A percentile compares a stretch with the other conserved stretches of the same genome.
phyloP scores from a whole-genome alignment of 1,140 invertebrate genomes.

The Atta colombica region DNA sequence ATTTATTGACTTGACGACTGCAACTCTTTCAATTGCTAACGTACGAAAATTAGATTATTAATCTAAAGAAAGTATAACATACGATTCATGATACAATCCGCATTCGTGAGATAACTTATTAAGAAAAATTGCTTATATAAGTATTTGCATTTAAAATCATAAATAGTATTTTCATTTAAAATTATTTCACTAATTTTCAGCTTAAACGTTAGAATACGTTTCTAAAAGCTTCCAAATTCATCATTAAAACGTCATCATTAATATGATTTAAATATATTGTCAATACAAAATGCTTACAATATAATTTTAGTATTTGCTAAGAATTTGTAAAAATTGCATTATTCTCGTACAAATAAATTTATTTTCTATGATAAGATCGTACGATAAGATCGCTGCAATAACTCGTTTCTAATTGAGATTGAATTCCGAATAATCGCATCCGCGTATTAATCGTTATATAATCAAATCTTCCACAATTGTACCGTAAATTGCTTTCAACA shows the following conservation, averaged over 20 bases:
- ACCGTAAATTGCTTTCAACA: neutral
- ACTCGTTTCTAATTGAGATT: neutral
- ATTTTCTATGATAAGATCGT: neutral
- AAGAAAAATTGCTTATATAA: neutral
- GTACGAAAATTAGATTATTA: too few relatives aligned
- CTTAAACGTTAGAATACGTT: neutral
- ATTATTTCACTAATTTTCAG: conserved; percentile 2
- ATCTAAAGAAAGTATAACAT: too few relatives aligned
- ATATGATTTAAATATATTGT: neutral
- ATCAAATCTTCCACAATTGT: neutral
- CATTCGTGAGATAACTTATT: neutral
- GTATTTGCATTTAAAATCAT: neutral
- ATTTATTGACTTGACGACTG: too few relatives aligned
- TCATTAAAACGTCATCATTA: neutral
- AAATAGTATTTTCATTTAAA: neutral
- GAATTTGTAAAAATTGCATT: conserved; percentile 14
- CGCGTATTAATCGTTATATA: neutral
- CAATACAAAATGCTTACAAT: neutral
- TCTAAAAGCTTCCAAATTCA: neutral
- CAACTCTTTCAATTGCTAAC: too few relatives aligned
- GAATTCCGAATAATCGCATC: neutral
- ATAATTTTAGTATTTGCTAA: neutral
- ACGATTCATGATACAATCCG: neutral
- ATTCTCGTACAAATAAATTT: neutral
- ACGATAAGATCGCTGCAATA: neutral